Evolutionary conservation across 1,140 invertebrate species (phyloP), one percentile per base, ranked within the genome.

Genomic region (Orius insidiosus): DNA sequence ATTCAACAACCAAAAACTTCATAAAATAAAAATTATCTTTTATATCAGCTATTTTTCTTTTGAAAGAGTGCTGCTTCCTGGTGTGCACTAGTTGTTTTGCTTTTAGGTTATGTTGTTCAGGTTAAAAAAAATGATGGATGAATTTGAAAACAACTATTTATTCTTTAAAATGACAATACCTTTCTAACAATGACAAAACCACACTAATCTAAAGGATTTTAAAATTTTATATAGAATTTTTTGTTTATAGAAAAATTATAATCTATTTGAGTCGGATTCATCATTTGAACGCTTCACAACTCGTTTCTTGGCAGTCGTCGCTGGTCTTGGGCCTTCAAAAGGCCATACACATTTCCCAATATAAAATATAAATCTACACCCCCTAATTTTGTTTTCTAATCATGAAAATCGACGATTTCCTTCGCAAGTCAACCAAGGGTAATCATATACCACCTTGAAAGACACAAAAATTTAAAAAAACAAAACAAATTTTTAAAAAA

Each of bases 251-350:
- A 44, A 44, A 44, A 44, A 44, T 44, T 44, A 44, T 42, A 44
- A 44, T 44, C 42, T 44, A 44, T 44, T 33, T 32, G 42, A 44
- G 42, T 44, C 42, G 42, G 42, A 44, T 32, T 44, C 42, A 44
- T 44, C 42, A 32, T 30, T 44, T 44, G 42, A 44, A 44, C 42
- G 42, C 19, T 44, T 44, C 42, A 44, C 42, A 44, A 44, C 42
- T 44, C 42, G 13, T 44, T 32, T 44, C 42, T 44, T 30, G 42
- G 30, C 31, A 32, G 31, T 32, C 30, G 30, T 30, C 34, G 42
- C 42, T 44, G 42, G 42, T 44, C 42, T 33, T 15, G 14, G 13
- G 42, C 11, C 31, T 33, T 24, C n/a, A 32, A 15, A 15, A 24
- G 42, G 30, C 42, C 42, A 16, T 15, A 32, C 42, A 16, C 42